These are phyloP conservation scores for Neogobius melanostomus DNA, from an alignment of 2,113 vertebrate species.

Conservation along the genomic window DNA sequence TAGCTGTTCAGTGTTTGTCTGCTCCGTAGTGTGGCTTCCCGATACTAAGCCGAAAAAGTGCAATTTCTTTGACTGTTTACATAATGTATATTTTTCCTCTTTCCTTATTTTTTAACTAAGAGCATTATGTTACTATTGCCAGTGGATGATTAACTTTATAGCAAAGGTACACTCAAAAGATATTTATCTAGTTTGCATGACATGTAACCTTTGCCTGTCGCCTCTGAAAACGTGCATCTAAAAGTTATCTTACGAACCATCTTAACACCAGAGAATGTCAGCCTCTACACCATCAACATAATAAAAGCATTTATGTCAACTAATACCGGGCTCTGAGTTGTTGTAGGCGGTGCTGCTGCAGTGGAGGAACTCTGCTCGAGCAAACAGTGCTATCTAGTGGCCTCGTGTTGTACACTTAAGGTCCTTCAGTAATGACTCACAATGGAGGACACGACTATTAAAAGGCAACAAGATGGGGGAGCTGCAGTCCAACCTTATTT, in stretches of 20 bases:
- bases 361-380: slow-evolving; percentile 48
- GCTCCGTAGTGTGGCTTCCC: slow-evolving; percentile 67
- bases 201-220: slow-evolving; percentile 75
- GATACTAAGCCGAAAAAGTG: slow-evolving; percentile 71
- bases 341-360: slow-evolving; percentile 28
- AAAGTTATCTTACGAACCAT: slow-evolving; percentile 54
- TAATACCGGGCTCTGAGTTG: slow-evolving; percentile 27
- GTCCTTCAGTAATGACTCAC: slow-evolving; percentile 68
- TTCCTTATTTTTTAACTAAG: slow-evolving; percentile 67
- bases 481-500: slow-evolving; percentile 33
- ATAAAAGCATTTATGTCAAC: slow-evolving; percentile 74
- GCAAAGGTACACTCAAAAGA: slow-evolving; percentile 73
- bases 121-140: slow-evolving; percentile 77
- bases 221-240: slow-evolving; percentile 70
- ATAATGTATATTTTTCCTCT: slow-evolving; percentile 67
- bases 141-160: slow-evolving; percentile 78
- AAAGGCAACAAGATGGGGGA: slow-evolving; percentile 57
- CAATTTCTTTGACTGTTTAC: slow-evolving; percentile 80
- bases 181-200: slow-evolving; percentile 81
- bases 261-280: slow-evolving; percentile 69
- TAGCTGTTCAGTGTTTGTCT: slow-evolving; percentile 56
- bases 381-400: slow-evolving; percentile 72
- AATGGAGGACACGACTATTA: slow-evolving; percentile 50
- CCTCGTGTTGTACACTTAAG: slow-evolving; percentile 46
- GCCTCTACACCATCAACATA: slow-evolving; percentile 71